phyloP scores from a whole-genome alignment of 2,888 invertebrate genomes.

The Melikaiella ostensackeni region DNA sequence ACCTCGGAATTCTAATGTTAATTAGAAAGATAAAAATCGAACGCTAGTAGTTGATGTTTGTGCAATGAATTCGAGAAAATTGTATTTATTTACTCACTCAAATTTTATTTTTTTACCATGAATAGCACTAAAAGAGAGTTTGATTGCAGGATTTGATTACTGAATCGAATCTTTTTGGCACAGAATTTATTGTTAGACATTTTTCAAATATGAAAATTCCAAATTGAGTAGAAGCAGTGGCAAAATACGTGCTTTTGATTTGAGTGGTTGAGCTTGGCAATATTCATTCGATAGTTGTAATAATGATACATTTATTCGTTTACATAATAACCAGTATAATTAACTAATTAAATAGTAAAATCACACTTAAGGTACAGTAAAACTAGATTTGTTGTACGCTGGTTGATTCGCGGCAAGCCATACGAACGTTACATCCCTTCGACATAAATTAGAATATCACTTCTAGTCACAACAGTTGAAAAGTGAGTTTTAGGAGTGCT shows the following conservation, averaged over 20 bases:
- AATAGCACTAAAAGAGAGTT: conserved; percentile 36
- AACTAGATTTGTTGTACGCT: conserved; percentile 53
- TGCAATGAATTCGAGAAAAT: neutral
- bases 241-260: neutral
- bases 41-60: neutral
- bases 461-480: conserved; percentile 36
- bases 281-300: conserved; percentile 16
- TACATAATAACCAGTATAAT: conserved; percentile 31
- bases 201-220: conserved; percentile 26
- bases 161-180: conserved; percentile 58
- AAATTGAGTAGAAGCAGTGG: neutral
- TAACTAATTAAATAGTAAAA: conserved; percentile 35
- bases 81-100: neutral
- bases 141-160: conserved; percentile 53
- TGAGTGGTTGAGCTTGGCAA: conserved; percentile 29
- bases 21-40: conserved; percentile 1
- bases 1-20: neutral
- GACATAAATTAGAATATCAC: conserved; percentile 33
- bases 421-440: conserved; percentile 38
- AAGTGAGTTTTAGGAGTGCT: conserved; percentile 35
- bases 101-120: neutral
- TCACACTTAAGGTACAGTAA: conserved; percentile 47
- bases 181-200: conserved; percentile 62
- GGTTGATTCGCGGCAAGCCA: conserved; percentile 47
- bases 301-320: conserved; percentile 35